phyloP scores from a whole-genome alignment of 2,113 vertebrate genomes.

The Leptocoma aspasia region DNA sequence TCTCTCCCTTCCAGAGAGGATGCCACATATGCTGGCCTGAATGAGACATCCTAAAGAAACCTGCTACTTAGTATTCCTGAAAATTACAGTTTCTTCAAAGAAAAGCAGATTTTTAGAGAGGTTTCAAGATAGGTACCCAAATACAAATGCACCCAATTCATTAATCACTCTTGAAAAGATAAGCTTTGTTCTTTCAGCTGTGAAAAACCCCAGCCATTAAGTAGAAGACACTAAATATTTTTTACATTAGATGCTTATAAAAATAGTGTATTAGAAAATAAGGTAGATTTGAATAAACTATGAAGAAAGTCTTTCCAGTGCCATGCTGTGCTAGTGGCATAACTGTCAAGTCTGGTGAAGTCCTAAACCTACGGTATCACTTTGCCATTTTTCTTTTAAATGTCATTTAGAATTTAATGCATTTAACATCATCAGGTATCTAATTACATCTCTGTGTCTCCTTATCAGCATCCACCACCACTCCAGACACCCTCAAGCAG shows the following conservation, averaged over 20 bases:
- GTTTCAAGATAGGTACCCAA: background rate
- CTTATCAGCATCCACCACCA: background rate
- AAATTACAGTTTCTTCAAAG: background rate
- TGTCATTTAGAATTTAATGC: background rate
- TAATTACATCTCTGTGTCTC: background rate
- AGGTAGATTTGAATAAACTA: background rate
- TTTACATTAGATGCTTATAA: background rate
- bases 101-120: background rate
- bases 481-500: background rate
- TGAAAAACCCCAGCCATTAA: background rate
- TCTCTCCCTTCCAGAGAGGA: background rate
- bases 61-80: background rate
- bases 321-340: background rate
- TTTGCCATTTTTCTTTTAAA: background rate
- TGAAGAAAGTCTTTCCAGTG: background rate
- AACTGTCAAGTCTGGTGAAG: background rate
- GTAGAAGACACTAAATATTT: background rate
- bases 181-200: background rate
- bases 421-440: background rate
- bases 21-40: background rate
- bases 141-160: background rate
- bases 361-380: background rate
- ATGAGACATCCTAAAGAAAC: background rate
- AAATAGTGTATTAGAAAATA: background rate
- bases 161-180: background rate